A percentile compares a stretch with the other conserved stretches of the same genome.
Evolutionary conservation across 2,113 vertebrate species (phyloP).

Genomic region (Excalfactoria chinensis): DNA sequence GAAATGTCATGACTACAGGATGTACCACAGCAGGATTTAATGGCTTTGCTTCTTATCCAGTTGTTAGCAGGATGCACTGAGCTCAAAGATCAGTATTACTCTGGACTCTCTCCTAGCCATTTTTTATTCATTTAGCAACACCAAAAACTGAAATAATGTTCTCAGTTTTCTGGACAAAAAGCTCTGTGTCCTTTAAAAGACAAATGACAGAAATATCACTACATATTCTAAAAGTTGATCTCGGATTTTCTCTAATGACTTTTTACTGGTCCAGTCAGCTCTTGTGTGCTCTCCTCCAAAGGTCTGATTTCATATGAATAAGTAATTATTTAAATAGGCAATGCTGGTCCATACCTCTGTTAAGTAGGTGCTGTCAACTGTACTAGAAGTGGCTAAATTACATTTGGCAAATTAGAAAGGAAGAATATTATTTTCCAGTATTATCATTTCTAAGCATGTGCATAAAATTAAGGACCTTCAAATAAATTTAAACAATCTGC

Average conservation of each 20-base stretch:
- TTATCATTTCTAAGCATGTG: not conserved
- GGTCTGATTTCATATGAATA: not conserved
- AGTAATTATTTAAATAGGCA: conserved; percentile 22
- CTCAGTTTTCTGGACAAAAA: not conserved
- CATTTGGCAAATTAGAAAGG: not conserved
- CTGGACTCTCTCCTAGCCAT: not conserved
- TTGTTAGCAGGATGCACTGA: not conserved
- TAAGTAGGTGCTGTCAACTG: not conserved
- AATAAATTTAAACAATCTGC: not conserved
- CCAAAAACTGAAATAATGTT: not conserved
- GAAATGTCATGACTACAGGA: not conserved
- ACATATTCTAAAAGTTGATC: not conserved
- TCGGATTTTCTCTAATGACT: not conserved
- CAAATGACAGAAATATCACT: not conserved
- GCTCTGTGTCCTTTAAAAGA: not conserved
- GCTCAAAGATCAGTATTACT: not conserved
- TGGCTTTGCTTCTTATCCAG: not conserved
- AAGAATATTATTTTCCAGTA: not conserved
- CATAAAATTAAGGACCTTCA: not conserved
- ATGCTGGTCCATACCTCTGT: conserved; percentile 5
- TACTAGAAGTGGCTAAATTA: conserved; percentile 18
- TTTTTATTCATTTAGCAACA: not conserved
- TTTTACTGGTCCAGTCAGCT: not conserved
- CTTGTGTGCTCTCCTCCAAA: not conserved
- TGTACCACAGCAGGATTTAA: not conserved